Conservation (phyloP, 2,888 invertebrate genomes). For the Loripinus fragilis region DNA sequence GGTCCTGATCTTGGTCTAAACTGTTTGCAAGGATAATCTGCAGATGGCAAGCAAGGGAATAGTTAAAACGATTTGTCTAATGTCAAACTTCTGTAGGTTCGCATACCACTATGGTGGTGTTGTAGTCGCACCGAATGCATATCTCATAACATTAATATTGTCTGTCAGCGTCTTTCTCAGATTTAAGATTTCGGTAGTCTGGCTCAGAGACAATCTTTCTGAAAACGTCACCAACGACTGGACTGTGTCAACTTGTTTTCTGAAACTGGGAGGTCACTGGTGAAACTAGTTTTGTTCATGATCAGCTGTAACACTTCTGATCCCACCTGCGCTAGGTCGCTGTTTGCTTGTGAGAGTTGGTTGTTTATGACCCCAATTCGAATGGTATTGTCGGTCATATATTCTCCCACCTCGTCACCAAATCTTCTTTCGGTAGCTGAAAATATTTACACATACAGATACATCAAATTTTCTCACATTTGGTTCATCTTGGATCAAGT, state of each 20-base stretch:
- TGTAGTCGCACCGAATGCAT: constrained; percentile 39
- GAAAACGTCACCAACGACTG: constrained; percentile 45
- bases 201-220: constrained; percentile 25
- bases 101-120: constrained; percentile 2
- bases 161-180: constrained; percentile 38
- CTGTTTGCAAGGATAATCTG: too few species aligned
- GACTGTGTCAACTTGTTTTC: constrained; percentile 31
- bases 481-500: too few species aligned
- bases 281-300: background rate
- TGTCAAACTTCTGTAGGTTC: too few species aligned
- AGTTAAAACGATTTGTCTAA: too few species aligned
- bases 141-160: constrained; percentile 41
- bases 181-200: constrained; percentile 33
- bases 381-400: background rate
- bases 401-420: too few species aligned
- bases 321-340: background rate
- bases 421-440: constrained; percentile 21
- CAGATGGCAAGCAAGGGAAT: too few species aligned
- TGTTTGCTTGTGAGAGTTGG: too few species aligned
- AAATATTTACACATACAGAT: too few species aligned
- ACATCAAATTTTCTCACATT: too few species aligned
- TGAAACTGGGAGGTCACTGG: constrained; percentile 3
- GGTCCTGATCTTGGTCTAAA: too few species aligned
- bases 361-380: too few species aligned
- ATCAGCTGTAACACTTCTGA: background rate